Base-by-base conservation (phyloP, 2,888 invertebrate genomes). In the Latrodectus hesperus region DNA sequence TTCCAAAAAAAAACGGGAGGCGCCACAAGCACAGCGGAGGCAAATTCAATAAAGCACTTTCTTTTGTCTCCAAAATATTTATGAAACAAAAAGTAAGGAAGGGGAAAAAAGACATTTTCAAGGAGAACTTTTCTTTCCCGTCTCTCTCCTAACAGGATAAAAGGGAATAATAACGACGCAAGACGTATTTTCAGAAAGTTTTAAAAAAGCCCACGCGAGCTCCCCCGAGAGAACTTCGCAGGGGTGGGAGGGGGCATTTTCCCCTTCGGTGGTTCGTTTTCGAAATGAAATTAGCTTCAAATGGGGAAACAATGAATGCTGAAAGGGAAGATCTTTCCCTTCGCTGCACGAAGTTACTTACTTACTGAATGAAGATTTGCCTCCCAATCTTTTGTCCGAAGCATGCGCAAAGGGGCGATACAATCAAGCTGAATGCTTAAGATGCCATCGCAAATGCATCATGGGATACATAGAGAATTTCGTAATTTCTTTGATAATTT, bases 41-140 rank as follows among this genome's bases (percentile, higher is more conserved):
- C 60, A 60, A 60, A 60, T 60, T 60, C 60, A 60, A 60, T 16
- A 60, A 60, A 60, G 60, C 60, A 16, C n/a, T 74, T 64, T 75
- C 70, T 51, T 70, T 75, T 77, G 77, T 84, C 55, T 77, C 60
- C 77, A 65, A 78, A 84, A 84, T 77, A 84, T 73, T 84, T 84
- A 77, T 65, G 84, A 67, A 68, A 67, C 26, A 55, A 77, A 77
- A 77, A 10, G 60, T 16, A 60, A 38, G 60, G 6, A n/a, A 11
- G 60, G 11, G 14, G 11, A 12, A 60, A 55, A 60, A 60, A 16
- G n/a, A 11, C n/a, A 60, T n/a, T 60, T n/a, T 60, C n/a, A 16
- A 12, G 60, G 60, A 60, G 60, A 14, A 60, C 38, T 60, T 60
- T 14, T 5, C 60, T 60, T 60, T 60, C 60, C 60, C n/a, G 60